Evolutionary conservation across 1,140 invertebrate species (phyloP), one percentile per base, ranked within the genome.

Genomic region (Bombus sibiricus): DNA sequence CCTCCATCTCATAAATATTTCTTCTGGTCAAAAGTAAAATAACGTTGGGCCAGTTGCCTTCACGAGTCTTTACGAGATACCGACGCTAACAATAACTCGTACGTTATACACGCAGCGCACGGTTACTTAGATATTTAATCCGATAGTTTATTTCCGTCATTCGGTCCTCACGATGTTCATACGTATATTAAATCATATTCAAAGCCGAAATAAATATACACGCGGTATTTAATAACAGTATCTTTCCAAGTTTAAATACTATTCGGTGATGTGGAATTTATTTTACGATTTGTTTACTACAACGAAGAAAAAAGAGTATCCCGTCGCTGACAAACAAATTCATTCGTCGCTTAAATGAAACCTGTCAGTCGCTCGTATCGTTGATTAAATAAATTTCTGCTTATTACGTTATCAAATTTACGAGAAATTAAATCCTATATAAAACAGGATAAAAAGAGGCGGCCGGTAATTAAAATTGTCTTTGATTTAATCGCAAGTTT

Each of bases 401-500:
- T 53, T 66, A 53, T 83, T 68, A 62, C 69, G 53, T 81, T 73
- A 81, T 74, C 32, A 41, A 73, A 72, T 71, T 72, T 62, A 81
- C 43, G 68, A 25, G 68, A n/a, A 83, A 76, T 82, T 57, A 68
- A 83, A 83, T 77, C 76, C 5, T 12, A 69, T 34, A 34, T 53
- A 39, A 76, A 53, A 39, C 62, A 57, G 15, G 32, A 53, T 76
- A 28, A 64, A 76, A 83, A 62, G 68, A 22, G 59, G 18, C 12
- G 10, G 15, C 1, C 53, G 32, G 41, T 69, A 69, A 57, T 57
- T 78, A 47, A 83, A 83, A 41, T 77, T 77, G 37, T 77, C 37
- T 77, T 69, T 32, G 73, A 77, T 77, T 77, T 53, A 66, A 83
- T 77, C 37, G 43, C 62, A n/a, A 83, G 53, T 68, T 77, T 83